Conservation (phyloP, 2,888 invertebrate genomes). For the Eudemis profundana region DNA sequence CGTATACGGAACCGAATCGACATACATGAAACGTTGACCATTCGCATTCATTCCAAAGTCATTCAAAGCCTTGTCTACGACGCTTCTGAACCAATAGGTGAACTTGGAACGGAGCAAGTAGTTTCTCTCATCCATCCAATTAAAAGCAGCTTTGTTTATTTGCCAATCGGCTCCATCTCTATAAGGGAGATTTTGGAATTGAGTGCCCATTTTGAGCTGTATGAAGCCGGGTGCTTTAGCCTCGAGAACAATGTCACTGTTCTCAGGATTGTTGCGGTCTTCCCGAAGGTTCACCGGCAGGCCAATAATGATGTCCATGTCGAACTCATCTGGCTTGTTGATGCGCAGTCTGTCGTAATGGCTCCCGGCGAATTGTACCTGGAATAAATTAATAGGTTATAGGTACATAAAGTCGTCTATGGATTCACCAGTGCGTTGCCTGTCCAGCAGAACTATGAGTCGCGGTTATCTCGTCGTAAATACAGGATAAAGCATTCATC, state of each 20-base stretch:
- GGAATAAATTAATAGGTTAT: slow-evolving; percentile 14
- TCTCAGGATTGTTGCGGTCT: slow-evolving; percentile 51
- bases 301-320: slow-evolving; percentile 84
- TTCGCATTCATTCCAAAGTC: slow-evolving; percentile 49
- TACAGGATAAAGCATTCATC: no score
- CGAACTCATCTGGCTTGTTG: slow-evolving; percentile 85
- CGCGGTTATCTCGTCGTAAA: no score
- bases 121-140: slow-evolving; percentile 70
- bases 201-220: slow-evolving; percentile 69
- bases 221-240: slow-evolving; percentile 76
- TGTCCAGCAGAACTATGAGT: no score
- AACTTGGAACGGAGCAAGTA: slow-evolving; percentile 78
- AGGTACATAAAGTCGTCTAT: no score
- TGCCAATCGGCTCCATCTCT: slow-evolving; percentile 61
- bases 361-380: slow-evolving; percentile 85
- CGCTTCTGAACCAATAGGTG: slow-evolving; percentile 82
- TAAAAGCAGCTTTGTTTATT: slow-evolving; percentile 66
- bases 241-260: slow-evolving; percentile 70
- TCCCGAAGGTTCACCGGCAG: slow-evolving; percentile 71
- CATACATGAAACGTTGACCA: slow-evolving; percentile 47
- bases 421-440: no score
- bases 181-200: slow-evolving; percentile 61
- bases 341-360: slow-evolving; percentile 85
- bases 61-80: slow-evolving; percentile 73
- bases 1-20: slow-evolving; percentile 70